Conservation (phyloP, 92 coral and sea anemone species). For the Montipora capitata region DNA sequence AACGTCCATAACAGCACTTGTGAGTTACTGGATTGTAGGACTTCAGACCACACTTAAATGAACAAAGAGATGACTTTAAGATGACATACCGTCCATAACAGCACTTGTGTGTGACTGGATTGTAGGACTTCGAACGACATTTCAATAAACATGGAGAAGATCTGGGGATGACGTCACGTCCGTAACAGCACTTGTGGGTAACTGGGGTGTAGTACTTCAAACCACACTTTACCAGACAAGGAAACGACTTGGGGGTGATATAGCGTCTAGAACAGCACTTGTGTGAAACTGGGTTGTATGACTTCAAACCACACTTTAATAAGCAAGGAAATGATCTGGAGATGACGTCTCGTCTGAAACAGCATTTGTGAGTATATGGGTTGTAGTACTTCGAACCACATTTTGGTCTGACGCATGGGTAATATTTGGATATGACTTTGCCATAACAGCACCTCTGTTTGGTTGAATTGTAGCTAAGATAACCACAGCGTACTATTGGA, state of each 20-base stretch:
- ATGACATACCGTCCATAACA: slow-evolving; percentile 1
- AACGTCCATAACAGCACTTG: slow-evolving; percentile 3
- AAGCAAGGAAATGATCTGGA: background rate
- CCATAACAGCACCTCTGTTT: slow-evolving; percentile 10
- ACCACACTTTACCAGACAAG: background rate
- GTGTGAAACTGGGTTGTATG: background rate
- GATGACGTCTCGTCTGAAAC: background rate
- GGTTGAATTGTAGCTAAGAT: background rate
- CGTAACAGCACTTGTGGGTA: slow-evolving; percentile 13
- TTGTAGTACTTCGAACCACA: background rate
- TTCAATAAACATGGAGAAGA: too few relatives aligned
- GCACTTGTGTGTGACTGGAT: background rate
- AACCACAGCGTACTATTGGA: background rate
- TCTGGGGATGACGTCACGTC: too few relatives aligned
- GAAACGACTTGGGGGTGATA: background rate
- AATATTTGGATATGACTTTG: background rate
- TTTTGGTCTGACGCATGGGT: background rate
- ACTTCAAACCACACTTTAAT: background rate
- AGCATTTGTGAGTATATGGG: slow-evolving; percentile 7
- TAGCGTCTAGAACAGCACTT: slow-evolving; percentile 2
- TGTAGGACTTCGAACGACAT: background rate
- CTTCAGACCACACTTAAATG: background rate
- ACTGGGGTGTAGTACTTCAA: background rate
- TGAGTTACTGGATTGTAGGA: slow-evolving; percentile 3
- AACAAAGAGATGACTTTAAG: background rate